Percentiles rank a stretch among this genome's conserved stretches.
Evolutionary conservation across 2,888 invertebrate species (phyloP).

Genomic region (Polymixis flavicincta): DNA sequence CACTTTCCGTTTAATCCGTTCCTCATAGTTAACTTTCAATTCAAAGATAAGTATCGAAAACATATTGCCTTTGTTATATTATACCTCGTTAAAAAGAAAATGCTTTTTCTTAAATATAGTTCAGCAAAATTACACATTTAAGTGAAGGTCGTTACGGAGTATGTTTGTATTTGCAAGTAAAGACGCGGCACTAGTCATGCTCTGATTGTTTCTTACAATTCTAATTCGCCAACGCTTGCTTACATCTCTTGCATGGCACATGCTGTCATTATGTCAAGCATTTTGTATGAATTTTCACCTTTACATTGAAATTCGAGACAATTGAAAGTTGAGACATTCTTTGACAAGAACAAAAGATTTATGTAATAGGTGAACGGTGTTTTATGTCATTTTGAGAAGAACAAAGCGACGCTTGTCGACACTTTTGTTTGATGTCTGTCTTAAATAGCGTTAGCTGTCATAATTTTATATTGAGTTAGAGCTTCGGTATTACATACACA

Average conservation of each 20-base stretch:
- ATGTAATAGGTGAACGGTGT: slow-evolving; percentile 54
- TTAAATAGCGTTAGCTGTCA: not conserved
- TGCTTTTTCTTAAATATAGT: slow-evolving; percentile 16
- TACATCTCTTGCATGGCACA: slow-evolving; percentile 34
- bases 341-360: slow-evolving; percentile 53
- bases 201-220: slow-evolving; percentile 59
- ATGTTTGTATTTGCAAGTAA: slow-evolving; percentile 44
- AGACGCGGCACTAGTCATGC: slow-evolving; percentile 47
- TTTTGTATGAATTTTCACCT: slow-evolving; percentile 53
- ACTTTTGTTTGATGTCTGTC: slow-evolving; percentile 16
- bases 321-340: slow-evolving; percentile 11
- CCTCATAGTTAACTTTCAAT: slow-evolving; percentile 23
- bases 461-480: slow-evolving; percentile 6
- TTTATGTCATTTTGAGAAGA: slow-evolving; percentile 23
- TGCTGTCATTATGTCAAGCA: slow-evolving; percentile 52
- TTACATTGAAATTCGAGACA: slow-evolving; percentile 35
- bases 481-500: not conserved
- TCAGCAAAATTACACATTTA: slow-evolving; percentile 15
- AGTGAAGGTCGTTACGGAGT: slow-evolving; percentile 52
- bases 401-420: slow-evolving; percentile 27
- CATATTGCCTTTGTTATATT: not conserved
- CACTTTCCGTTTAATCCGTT: slow-evolving; percentile 14
- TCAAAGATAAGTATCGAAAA: slow-evolving; percentile 18
- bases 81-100: slow-evolving; percentile 16
- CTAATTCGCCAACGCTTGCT: slow-evolving; percentile 47